A percentile compares a stretch with the other conserved stretches of the same genome.
Conservation (phyloP, 2,888 invertebrate species). For the Stomorhina lunata region DNA sequence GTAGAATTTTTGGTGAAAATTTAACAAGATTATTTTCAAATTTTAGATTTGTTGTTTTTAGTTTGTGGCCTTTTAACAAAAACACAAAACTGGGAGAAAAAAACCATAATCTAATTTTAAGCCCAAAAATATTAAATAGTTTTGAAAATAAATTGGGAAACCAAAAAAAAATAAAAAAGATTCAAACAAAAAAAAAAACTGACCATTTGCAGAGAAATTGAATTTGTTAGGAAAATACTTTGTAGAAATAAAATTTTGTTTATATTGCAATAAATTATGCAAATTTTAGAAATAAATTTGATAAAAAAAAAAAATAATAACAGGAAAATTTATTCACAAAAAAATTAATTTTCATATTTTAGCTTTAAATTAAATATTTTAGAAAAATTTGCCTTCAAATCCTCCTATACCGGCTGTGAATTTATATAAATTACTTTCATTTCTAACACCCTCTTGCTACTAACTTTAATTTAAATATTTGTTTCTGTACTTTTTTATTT, state of each 20-base stretch:
- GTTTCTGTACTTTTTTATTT: neutral
- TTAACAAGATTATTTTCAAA: slow-evolving; percentile 59
- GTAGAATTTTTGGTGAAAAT: slow-evolving; percentile 51
- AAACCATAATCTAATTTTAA: slow-evolving; percentile 55
- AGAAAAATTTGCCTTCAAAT: neutral
- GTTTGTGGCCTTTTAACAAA: slow-evolving; percentile 44
- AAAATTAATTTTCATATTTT: slow-evolving; percentile 59
- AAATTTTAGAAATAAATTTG: slow-evolving; percentile 77
- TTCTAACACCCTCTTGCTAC: slow-evolving; percentile 3
- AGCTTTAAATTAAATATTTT: slow-evolving; percentile 71
- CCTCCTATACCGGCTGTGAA: neutral
- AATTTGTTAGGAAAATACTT: slow-evolving; percentile 40
- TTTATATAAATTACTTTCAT: slow-evolving; percentile 11
- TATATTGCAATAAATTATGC: slow-evolving; percentile 73
- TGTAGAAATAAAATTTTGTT: slow-evolving; percentile 66
- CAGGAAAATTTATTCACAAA: neutral
- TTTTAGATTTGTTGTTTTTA: slow-evolving; percentile 46
- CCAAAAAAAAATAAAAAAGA: too few species aligned
- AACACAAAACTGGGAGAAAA: slow-evolving; percentile 57
- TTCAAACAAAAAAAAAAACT: neutral
- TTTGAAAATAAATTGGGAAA: too few species aligned
- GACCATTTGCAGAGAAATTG: slow-evolving; percentile 58
- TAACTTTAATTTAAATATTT: slow-evolving; percentile 35
- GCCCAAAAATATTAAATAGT: slow-evolving; percentile 46
- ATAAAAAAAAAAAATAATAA: slow-evolving; percentile 72